Evolutionary conservation across 2,113 vertebrate genomes (phyloP).

Genomic region (Pangasianodon gigas): DNA sequence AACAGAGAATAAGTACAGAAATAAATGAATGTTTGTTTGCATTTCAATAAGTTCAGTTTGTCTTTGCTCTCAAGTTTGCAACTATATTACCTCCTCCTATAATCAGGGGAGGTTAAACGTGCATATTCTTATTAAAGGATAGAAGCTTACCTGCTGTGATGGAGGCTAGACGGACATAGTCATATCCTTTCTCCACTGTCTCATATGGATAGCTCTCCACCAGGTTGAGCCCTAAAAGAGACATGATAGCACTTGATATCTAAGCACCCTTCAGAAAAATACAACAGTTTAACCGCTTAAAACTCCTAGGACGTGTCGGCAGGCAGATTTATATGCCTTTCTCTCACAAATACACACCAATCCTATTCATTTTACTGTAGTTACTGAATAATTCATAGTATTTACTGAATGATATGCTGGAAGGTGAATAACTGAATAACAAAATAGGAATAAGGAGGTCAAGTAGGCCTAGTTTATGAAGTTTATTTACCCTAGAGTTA

Average conservation of each 20-base stretch:
- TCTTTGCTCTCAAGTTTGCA: background rate
- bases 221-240: conserved; percentile 78
- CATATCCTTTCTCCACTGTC: conserved; percentile 79
- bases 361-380: background rate
- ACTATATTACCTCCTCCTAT: background rate
- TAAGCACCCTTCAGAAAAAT: background rate
- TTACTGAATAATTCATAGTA: conserved; percentile 2
- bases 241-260: conserved; percentile 10
- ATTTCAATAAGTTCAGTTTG: background rate
- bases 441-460: background rate
- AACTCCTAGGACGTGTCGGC: background rate
- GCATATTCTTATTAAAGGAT: background rate
- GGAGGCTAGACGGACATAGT: conserved; percentile 86
- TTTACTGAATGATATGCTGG: conserved; percentile 2
- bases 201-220: conserved; percentile 88
- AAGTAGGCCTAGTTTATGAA: background rate
- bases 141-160: conserved; percentile 81
- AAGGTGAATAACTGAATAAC: background rate
- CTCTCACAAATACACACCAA: background rate
- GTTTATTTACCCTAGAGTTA: background rate
- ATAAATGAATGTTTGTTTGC: background rate
- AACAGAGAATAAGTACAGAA: background rate
- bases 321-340: background rate
- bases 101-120: background rate
- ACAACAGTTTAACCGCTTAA: background rate